phyloP scores from a whole-genome alignment of 1,140 invertebrate genomes.

The Portunus trituberculatus region DNA sequence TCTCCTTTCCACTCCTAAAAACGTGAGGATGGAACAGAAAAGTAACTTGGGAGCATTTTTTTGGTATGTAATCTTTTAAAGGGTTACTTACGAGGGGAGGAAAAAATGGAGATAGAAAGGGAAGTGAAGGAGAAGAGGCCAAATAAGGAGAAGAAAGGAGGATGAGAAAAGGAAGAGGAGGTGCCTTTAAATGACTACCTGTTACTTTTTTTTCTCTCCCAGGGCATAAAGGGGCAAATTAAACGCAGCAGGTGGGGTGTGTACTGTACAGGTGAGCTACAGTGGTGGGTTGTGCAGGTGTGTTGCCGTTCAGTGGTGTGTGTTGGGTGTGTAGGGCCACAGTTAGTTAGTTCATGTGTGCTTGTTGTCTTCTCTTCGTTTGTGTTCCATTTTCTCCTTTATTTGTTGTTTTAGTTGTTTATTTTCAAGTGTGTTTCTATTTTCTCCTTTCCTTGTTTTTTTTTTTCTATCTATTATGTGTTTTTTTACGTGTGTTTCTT shows the following conservation, averaged over 20 bases:
- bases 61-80: neutral
- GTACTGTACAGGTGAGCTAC: neutral
- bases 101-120: neutral
- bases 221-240: neutral
- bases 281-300: neutral
- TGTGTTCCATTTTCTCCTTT: no score
- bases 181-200: neutral
- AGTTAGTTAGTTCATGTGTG: no score
- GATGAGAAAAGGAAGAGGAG: neutral
- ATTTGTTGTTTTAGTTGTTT: no score
- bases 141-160: neutral
- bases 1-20: neutral
- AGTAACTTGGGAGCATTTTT: neutral
- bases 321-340: no score
- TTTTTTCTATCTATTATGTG: neutral
- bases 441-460: no score
- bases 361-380: no score
- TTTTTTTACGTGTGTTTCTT: neutral
- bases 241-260: neutral
- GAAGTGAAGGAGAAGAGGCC: neutral
- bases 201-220: neutral
- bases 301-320: no score
- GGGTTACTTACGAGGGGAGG: neutral
- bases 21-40: neutral
- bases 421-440: no score